A percentile compares a stretch with the other conserved stretches of the same genome.
These are phyloP conservation scores for Odocoileus virginianus DNA, from an alignment of 2,113 vertebrate genomes.

Conservation along the genomic window DNA sequence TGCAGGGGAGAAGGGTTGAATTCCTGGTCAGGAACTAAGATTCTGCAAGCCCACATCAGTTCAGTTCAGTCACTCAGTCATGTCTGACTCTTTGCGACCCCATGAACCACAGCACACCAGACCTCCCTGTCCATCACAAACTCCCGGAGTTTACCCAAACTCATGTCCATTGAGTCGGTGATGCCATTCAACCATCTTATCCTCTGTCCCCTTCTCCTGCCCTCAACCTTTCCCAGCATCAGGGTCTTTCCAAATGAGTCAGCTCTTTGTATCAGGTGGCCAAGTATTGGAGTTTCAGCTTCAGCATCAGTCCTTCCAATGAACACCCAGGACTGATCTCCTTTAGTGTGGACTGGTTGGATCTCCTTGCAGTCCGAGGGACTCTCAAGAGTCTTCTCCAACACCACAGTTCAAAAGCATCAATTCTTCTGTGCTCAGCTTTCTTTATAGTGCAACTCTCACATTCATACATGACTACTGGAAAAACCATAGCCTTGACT, in stretches of 20 bases:
- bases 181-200: not conserved
- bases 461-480: not conserved
- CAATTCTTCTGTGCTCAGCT: rapidly evolving
- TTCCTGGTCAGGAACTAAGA: not conserved
- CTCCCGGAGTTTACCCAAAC: not conserved
- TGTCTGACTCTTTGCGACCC: not conserved
- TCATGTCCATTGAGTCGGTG: not conserved
- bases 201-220: not conserved
- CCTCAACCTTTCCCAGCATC: not conserved
- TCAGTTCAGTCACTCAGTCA: not conserved
- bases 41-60: not conserved
- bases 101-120: rapidly evolving
- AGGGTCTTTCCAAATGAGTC: not conserved
- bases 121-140: not conserved
- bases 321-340: not conserved
- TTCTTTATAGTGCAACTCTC: not conserved
- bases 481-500: not conserved
- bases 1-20: not conserved
- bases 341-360: not conserved
- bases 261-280: not conserved
- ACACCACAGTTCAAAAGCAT: not conserved
- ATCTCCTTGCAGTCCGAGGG: not conserved
- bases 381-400: not conserved
- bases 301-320: not conserved
- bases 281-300: not conserved